Evolutionary conservation across 2,888 invertebrate species (phyloP), one percentile per base, ranked within the genome.

Genomic region (Boloria euphrosyne): DNA sequence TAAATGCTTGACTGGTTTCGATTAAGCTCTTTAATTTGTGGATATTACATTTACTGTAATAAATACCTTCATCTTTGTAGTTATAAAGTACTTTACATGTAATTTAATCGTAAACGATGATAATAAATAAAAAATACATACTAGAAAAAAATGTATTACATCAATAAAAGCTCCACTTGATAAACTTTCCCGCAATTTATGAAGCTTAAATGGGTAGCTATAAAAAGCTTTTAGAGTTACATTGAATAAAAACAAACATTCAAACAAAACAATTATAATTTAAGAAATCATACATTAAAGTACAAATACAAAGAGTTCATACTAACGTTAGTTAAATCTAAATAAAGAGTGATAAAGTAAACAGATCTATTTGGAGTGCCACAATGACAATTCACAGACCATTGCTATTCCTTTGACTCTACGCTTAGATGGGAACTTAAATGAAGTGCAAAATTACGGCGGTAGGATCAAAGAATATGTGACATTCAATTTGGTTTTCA

Each of bases 361-460:
- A 49, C 38, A 57, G 16, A 38, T 57, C 54, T 69, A 70, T 72
- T 70, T 68, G 62, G 59, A 53, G 64, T 65, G 49, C 17, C 60
- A 54, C 66, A 71, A 70, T 62, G 38, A 62, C 62, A 65, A 71
- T 77, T 80, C 77, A 80, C 80, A 76, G 76, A 71, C 71, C 78
- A 80, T 81, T 76, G 75, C 71, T 65, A 70, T 73, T 70, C 74
- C 78, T 78, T 77, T 75, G 74, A 71, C 22, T 58, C 57, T 72
- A 76, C 79, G 81, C 77, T 74, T 75, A 73, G 74, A 74, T 76
- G 78, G 65, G 69, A 66, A 61, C 73, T 60, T 75, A 78, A 84
- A 84, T 80, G 83, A 81, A 75, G 78, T 81, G 79, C 79, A 78
- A 80, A 82, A 83, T 83, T 76, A 80, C 75, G 76, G 74, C 69